Evolutionary conservation across 2,888 invertebrate genomes (phyloP).

Genomic region (Euzophera pinguis): DNA sequence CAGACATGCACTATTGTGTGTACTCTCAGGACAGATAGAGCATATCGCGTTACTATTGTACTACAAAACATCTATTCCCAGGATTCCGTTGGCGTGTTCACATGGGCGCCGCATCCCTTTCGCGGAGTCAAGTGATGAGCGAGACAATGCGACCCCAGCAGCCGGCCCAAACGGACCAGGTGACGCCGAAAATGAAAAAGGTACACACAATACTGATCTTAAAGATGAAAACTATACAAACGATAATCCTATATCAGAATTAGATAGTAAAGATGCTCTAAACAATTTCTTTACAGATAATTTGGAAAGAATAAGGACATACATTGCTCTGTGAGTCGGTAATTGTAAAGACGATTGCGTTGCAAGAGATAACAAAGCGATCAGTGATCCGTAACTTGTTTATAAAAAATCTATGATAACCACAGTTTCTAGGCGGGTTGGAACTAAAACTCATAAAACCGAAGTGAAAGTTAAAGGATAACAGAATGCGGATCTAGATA

Average conservation of each 20-base stretch:
- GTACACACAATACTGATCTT: constrained; percentile 32
- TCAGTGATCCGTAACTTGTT: constrained; percentile 72
- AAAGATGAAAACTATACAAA: constrained; percentile 16
- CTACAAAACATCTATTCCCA: constrained; percentile 56
- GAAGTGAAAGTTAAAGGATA: constrained; percentile 11
- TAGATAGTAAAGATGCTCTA: constrained; percentile 33
- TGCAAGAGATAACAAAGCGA: constrained; percentile 55
- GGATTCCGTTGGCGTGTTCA: constrained; percentile 65
- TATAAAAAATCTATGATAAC: constrained; percentile 54
- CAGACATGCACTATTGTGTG: background rate
- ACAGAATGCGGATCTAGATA: constrained; percentile 7
- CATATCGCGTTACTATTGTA: constrained; percentile 62
- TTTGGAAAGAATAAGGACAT: constrained; percentile 40
- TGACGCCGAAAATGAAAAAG: constrained; percentile 38
- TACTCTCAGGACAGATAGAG: constrained; percentile 25
- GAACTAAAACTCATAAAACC: constrained; percentile 27
- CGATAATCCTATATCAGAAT: constrained; percentile 16
- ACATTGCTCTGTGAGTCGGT: constrained; percentile 30
- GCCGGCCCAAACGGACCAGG: constrained; percentile 63
- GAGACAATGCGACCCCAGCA: constrained; percentile 61
- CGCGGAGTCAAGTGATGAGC: constrained; percentile 74
- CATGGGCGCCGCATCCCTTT: constrained; percentile 73
- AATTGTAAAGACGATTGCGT: constrained; percentile 49
- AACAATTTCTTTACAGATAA: constrained; percentile 33
- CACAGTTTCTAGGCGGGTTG: constrained; percentile 27